phyloP scores from a whole-genome alignment of 1,140 invertebrate species.

The Lordiphosa collinella region DNA sequence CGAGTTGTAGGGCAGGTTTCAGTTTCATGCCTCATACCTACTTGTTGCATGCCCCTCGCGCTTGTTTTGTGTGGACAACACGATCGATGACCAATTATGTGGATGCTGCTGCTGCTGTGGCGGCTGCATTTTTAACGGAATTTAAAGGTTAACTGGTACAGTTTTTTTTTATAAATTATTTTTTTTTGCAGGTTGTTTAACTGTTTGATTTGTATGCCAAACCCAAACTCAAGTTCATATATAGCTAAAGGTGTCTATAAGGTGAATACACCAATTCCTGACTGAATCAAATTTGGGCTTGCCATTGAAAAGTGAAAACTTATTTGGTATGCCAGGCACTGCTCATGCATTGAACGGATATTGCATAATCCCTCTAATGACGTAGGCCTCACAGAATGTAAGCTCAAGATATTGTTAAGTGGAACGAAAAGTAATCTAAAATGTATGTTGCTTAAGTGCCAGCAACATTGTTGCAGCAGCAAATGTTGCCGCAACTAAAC shows the following conservation, averaged over 20 bases:
- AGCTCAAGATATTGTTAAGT: no score
- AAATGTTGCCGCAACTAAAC: no score
- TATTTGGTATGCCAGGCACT: constrained; percentile 51
- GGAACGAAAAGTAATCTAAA: no score
- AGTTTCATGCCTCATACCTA: constrained; percentile 26
- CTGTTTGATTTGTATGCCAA: constrained; percentile 53
- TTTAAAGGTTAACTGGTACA: constrained; percentile 73
- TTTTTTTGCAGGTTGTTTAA: constrained; percentile 37
- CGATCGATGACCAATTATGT: constrained; percentile 29
- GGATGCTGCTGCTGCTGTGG: constrained; percentile 18
- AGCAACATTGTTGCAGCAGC: no score
- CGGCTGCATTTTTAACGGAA: constrained; percentile 55
- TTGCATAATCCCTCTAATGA: constrained; percentile 45
- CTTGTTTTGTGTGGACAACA: neutral
- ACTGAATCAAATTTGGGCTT: neutral
- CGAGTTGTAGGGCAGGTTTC: constrained; percentile 48
- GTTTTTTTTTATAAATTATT: constrained; percentile 20
- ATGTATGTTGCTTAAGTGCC: no score
- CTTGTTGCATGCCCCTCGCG: constrained; percentile 55
- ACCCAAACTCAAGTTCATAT: constrained; percentile 61
- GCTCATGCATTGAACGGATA: constrained; percentile 39
- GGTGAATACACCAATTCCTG: constrained; percentile 54
- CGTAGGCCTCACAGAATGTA: no score
- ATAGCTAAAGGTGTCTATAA: constrained; percentile 21
- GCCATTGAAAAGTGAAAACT: constrained; percentile 68